Evolutionary conservation across 2,113 vertebrate species (phyloP), one percentile per base, ranked within the genome.

Genomic region (Eurystomus gularis): DNA sequence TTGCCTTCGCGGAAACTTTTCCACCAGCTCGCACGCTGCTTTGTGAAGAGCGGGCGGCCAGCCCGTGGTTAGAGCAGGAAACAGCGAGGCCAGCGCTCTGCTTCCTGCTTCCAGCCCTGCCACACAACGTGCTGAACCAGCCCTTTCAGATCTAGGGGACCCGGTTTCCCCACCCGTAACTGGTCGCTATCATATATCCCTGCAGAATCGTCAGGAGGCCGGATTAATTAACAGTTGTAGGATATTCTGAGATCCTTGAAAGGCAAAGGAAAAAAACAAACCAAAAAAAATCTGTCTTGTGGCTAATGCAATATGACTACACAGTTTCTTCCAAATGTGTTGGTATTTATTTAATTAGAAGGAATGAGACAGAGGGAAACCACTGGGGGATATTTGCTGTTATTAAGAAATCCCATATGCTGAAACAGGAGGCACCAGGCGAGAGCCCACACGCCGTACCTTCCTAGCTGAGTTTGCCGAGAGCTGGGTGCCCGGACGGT

Each of bases 291-390:
- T n/a, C n/a, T 80, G 49, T 60, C 46, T 82, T 92, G 83, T 69
- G 81, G 95, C 77, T 81, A n/a, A 83, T 35, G 51, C 46, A 31
- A 54, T 54, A 29, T 6, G 80, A 78, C 72, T 90, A 28, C 72
- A 44, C 19, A n/a, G 83, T 26, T 94, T 51, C 80, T 94, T 90
- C 65, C 65, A 79, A 94, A 71, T 72, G 73, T 72, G 77, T 28
- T 85, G 95, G 92, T 76, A 82, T 97, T 96, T 95, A 86, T 92
- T 91, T 95, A 86, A 95, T 95, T 82, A 86, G 86, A 90, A 79
- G 80, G 82, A 84, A 55, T 39, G 51, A 86, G 73, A 49, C 8
- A 14, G 13, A 24, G 71, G 28, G 29, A 90, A 93, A 88, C 80
- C 95, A 84, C 69, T 29, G 79, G 82, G 92, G 60, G 61, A 75